Evolutionary conservation across 2,113 vertebrate genomes (phyloP), one percentile per base, ranked within the genome.

Genomic region (Caranx melampygus): DNA sequence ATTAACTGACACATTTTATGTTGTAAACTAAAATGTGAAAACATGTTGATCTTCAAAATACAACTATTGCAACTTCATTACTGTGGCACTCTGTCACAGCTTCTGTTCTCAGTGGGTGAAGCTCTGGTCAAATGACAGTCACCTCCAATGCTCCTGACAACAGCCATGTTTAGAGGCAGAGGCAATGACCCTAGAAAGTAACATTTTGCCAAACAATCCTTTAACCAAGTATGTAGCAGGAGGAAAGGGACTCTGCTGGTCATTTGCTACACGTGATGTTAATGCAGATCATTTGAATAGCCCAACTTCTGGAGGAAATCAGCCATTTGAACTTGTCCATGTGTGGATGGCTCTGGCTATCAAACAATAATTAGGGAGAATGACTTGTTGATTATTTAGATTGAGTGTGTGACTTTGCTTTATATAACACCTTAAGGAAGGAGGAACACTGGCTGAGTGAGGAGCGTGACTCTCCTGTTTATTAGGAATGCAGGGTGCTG

Each of bases 261-360:
- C 82, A 70, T 81, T 75, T 67, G 64, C n/a, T n/a, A n/a, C n/a
- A n/a, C n/a, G 58, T 78, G 84, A 81, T 72, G 72, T 79, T 82
- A 61, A 55, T 13, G 45, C 59, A 45, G 72, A 73, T 49, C 2
- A 12, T 78, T 80, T 84, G 74, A 83, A 81, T 88, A 82, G 45
- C 61, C 45, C 8, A 84, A 86, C 84, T 60, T 75, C 42, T 40
- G 3, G 34, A 73, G 63, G 70, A 83, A 89, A 77, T 69, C 33
- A 33, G 60, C 57, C 72, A 55, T 87, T 88, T 87, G 76, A 61
- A 90, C 81, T 68, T 26, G 26, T 26, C 82, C 71, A 54, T 26
- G 49, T 6, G 59, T 77, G 64, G n/a, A 64, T 34, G 72, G 51
- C 54, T 33, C 57, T 6, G 62, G 71, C 64, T 55, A 60, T 74